Evolutionary conservation across 2,888 invertebrate genomes (phyloP).

Genomic region (Eumerus sabulonum): DNA sequence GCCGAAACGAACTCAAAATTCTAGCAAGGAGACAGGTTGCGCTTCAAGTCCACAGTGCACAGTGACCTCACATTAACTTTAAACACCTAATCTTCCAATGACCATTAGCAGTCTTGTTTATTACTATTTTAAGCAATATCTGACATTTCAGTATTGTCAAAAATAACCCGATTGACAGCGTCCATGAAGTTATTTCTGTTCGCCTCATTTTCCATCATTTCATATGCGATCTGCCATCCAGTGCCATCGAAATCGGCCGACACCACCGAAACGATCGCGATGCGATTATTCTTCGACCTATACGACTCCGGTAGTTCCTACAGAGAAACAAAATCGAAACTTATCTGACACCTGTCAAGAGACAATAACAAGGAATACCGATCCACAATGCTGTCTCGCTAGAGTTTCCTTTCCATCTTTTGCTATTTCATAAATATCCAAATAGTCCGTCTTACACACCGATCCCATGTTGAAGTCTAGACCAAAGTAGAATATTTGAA

Average conservation of each 20-base stretch:
- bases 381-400: slow-evolving; percentile 78
- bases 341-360: neutral
- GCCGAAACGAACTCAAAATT: too few species aligned
- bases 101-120: too few species aligned
- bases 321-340: neutral
- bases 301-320: slow-evolving; percentile 81
- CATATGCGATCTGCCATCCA: slow-evolving; percentile 81
- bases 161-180: too few species aligned
- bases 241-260: slow-evolving; percentile 85
- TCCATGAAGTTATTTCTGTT: too few species aligned
- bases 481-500: slow-evolving; percentile 70
- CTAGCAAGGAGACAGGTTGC: too few species aligned
- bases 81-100: too few species aligned
- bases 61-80: too few species aligned
- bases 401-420: slow-evolving; percentile 72
- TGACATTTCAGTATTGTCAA: too few species aligned
- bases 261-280: slow-evolving; percentile 80
- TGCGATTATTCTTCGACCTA: slow-evolving; percentile 79
- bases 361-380: slow-evolving; percentile 15
- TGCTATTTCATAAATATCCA: slow-evolving; percentile 82
- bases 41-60: too few species aligned
- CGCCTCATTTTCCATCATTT: too few species aligned
- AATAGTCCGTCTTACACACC: slow-evolving; percentile 83
- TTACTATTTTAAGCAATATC: too few species aligned
- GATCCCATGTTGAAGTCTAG: slow-evolving; percentile 83